phyloP scores from a whole-genome alignment of 2,113 vertebrate genomes.

The Tricholaema leucomelas region DNA sequence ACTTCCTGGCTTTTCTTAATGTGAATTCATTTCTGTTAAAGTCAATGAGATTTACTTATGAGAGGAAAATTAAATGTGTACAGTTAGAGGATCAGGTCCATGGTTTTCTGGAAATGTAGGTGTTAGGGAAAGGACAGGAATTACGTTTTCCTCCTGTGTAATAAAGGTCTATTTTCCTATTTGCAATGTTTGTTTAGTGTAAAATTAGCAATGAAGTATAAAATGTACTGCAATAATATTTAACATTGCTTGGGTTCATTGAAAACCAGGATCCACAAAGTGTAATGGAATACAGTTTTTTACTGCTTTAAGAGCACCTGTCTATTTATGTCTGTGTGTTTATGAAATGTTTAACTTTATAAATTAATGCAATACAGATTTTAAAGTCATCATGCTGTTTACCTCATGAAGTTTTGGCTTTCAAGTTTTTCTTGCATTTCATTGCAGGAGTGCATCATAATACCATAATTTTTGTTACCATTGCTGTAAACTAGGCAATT shows the following conservation, averaged over 20 bases:
- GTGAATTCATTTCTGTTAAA: not conserved
- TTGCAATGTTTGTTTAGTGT: conserved; percentile 14
- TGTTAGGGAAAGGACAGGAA: not conserved
- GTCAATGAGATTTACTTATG: not conserved
- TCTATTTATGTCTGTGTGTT: conserved; percentile 19
- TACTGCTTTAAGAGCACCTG: conserved; percentile 4
- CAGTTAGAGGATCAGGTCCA: not conserved
- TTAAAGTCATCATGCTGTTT: not conserved
- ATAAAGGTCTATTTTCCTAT: not conserved
- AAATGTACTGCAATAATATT: conserved; percentile 30
- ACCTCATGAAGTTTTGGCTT: not conserved
- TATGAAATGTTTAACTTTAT: conserved; percentile 25
- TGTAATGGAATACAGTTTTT: not conserved
- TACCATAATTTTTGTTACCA: not conserved
- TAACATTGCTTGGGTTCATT: conserved; percentile 2
- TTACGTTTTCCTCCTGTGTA: not conserved
- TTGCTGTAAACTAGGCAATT: conserved; percentile 6
- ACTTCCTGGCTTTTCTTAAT: not conserved
- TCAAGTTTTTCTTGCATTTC: conserved; percentile 8
- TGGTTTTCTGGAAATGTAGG: not conserved
- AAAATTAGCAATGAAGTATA: conserved; percentile 40
- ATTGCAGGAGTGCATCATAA: not conserved
- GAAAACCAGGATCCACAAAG: conserved; percentile 7
- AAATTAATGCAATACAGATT: conserved; percentile 25
- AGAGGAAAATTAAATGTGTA: not conserved